Conservation (phyloP, 2,888 invertebrate species). For the Diaphora mendica region DNA sequence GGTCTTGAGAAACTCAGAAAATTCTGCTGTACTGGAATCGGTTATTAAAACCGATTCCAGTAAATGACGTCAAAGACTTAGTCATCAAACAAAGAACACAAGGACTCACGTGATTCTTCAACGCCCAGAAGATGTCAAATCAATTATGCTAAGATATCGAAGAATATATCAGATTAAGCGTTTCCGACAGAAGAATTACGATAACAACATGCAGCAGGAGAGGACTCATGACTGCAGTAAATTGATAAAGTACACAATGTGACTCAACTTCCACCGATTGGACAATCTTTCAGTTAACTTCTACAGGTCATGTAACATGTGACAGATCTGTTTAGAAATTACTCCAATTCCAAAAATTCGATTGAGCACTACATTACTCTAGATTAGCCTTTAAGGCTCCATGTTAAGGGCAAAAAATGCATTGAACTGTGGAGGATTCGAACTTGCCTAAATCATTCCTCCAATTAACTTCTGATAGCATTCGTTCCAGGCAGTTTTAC, state of each 20-base stretch:
- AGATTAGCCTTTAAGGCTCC: background rate
- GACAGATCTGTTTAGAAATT: background rate
- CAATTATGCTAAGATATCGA: background rate
- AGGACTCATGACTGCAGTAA: conserved; percentile 12
- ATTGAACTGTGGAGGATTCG: background rate
- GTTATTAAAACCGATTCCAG: background rate
- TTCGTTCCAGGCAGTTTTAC: background rate
- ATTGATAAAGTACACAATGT: conserved; percentile 13
- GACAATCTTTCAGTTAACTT: conserved; percentile 13
- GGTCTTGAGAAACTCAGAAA: too few relatives aligned
- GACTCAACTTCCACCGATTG: conserved; percentile 9
- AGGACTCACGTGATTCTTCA: background rate
- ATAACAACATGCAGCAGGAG: background rate
- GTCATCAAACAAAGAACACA: background rate
- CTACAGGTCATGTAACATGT: background rate
- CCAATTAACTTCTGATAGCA: background rate
- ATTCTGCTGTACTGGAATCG: background rate
- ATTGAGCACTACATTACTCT: background rate
- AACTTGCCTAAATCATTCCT: background rate
- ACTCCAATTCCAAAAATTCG: background rate
- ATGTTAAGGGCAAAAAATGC: background rate
- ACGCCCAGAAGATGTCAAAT: background rate
- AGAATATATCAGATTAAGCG: background rate
- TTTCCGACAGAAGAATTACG: conserved; percentile 7
- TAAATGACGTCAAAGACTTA: background rate